Conservation (phyloP, 2,113 vertebrate species). For the Apodemus speciosus region DNA sequence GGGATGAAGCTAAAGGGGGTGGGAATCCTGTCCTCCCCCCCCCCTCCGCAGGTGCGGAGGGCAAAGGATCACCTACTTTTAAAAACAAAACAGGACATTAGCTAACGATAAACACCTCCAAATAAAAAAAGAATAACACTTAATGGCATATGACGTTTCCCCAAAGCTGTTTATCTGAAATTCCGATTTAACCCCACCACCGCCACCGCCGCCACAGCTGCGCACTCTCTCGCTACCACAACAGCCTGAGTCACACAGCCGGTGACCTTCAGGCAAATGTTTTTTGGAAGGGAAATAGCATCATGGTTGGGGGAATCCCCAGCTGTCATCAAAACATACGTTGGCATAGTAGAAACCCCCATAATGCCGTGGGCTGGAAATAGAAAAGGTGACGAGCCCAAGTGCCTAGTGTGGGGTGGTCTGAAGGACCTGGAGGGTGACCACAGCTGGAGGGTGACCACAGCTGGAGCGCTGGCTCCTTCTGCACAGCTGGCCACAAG, state of each 20-base stretch:
- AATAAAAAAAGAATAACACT: not conserved
- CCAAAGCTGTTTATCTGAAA: slow-evolving; percentile 21
- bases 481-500: no score
- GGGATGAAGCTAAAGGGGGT: not conserved
- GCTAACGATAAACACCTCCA: slow-evolving; percentile 3
- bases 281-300: slow-evolving; percentile 46
- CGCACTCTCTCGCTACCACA: not conserved
- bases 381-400: not conserved
- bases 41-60: not conserved
- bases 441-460: no score
- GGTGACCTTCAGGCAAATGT: slow-evolving; percentile 52
- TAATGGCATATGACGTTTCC: not conserved
- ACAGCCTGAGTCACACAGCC: slow-evolving; percentile 45
- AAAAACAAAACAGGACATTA: slow-evolving; percentile 1
- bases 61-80: not conserved
- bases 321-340: slow-evolving; percentile 11
- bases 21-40: no score
- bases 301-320: slow-evolving; percentile 59
- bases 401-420: not conserved
- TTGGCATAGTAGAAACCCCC: slow-evolving; percentile 35
- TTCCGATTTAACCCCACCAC: not conserved
- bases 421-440: accelerated
- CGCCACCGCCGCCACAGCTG: not conserved
- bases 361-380: not conserved
- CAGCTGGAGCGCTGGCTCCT: accelerated